phyloP scores from a whole-genome alignment of 2,113 vertebrate genomes.

The Pagrus major region DNA sequence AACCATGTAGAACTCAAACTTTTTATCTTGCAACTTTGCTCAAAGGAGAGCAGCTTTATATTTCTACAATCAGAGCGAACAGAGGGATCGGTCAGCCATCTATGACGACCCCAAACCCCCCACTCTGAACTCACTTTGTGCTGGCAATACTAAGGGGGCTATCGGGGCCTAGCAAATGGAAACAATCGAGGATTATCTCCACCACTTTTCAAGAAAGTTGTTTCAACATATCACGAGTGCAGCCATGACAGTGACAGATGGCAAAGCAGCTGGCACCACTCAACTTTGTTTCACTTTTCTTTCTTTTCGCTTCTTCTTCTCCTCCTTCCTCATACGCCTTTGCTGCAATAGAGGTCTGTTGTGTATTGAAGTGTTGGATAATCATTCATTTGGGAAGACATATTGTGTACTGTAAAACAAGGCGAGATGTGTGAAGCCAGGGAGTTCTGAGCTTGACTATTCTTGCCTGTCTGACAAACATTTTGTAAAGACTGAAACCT shows the following conservation, averaged over 20 bases:
- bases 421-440: constrained; percentile 64
- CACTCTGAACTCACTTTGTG: constrained; percentile 39
- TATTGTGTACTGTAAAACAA: constrained; percentile 68
- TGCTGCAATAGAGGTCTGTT: constrained; percentile 70
- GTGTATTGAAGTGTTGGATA: constrained; percentile 80
- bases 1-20: constrained; percentile 5
- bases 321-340: constrained; percentile 42
- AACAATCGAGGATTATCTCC: constrained; percentile 79
- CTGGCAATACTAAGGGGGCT: constrained; percentile 58
- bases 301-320: constrained; percentile 52
- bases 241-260: constrained; percentile 86
- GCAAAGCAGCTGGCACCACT: constrained; percentile 84
- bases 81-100: constrained; percentile 16
- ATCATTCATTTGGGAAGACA: constrained; percentile 81
- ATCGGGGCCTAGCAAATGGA: constrained; percentile 67
- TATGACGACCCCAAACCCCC: constrained; percentile 22
- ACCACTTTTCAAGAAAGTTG: constrained; percentile 79
- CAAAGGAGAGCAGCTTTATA: constrained; percentile 12
- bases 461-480: constrained; percentile 43
- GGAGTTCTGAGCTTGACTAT: constrained; percentile 55
- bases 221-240: constrained; percentile 80
- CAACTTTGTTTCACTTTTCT: constrained; percentile 80
- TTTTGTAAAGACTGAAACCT: constrained; percentile 30
- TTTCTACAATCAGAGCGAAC: not conserved
- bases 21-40: not conserved